Evolutionary conservation across 2,797 vertebrate species (phyloP), one percentile per base, ranked within the genome.

Genomic region (Antennarius maculatus): DNA sequence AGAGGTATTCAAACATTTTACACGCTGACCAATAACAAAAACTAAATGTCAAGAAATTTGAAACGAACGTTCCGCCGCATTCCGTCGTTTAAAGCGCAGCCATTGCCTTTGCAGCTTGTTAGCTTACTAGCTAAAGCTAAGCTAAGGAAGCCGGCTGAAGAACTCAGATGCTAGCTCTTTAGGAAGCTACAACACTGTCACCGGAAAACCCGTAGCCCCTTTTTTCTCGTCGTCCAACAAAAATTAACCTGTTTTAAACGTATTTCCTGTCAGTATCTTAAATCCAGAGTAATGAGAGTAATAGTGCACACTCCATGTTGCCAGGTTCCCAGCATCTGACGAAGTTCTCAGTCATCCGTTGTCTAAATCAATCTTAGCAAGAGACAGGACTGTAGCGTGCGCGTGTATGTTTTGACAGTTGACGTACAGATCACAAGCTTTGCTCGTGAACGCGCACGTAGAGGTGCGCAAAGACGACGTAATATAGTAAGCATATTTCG

Each of bases 371-470:
- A 85, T 74, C 70, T 81, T 16, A 62, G 76, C 54, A 64, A 64
- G 67, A 70, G 62, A 86, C 77, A 50, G 79, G 47, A 58, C 64
- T 51, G 18, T 74, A 50, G 50, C 43, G 16, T 6, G 49, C 56
- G 41, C 7, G 83, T 55, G 64, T 18, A 3, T 17, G 51, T 37
- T 51, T 75, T 87, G 81, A 85, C 82, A 88, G 82, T 81, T 81
- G 80, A 87, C 79, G 82, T 80, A 76, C 2, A 61, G 70, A 69
- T 86, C 85, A 85, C 71, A 55, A 73, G 82, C 74, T 63, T 42
- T 48, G 0, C 0, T 39, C 69, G 66, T 61, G 90, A 71, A 53
- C 89, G 89, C 88, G 88, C 79, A 88, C 88, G 88, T 80, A 61
- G 37, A 76, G 67, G 27, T 70, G 47, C 76, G 46, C 41, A 51